phyloP scores from a whole-genome alignment of 2,797 vertebrate species.

The Phrynocephalus guinanensis region DNA sequence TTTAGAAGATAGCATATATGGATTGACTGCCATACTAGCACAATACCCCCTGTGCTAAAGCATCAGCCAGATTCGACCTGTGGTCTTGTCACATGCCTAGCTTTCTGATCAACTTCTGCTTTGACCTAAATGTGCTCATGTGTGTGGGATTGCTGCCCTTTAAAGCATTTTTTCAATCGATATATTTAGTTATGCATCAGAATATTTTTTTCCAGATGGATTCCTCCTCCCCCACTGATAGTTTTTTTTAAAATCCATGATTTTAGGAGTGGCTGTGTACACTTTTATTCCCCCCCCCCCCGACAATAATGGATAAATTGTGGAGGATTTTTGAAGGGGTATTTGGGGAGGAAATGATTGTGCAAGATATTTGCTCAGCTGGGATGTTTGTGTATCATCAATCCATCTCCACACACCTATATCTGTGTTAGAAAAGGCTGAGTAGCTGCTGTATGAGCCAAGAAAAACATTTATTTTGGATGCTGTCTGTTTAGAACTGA shows the following conservation, averaged over 20 bases:
- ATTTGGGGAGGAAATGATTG: not conserved
- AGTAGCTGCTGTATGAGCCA: constrained; percentile 59
- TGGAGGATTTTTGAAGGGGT: not conserved
- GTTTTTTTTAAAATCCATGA: too few species aligned
- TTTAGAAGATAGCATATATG: not conserved
- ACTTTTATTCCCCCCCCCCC: not conserved
- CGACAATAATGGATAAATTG: not conserved
- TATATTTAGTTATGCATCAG: not conserved
- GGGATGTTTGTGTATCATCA: constrained; percentile 44
- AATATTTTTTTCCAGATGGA: not conserved
- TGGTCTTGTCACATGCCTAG: not conserved
- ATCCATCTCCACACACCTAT: constrained; percentile 29
- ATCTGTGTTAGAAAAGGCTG: constrained; percentile 56
- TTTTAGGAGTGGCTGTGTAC: not conserved
- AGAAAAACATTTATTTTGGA: constrained; percentile 72
- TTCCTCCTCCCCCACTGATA: not conserved
- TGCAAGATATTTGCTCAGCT: constrained; percentile 40
- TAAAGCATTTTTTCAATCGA: not conserved
- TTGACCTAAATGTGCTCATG: too few species aligned
- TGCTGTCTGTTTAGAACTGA: constrained; percentile 65
- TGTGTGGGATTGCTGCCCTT: too few species aligned
- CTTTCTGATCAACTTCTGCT: not conserved
- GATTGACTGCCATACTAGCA: not conserved
- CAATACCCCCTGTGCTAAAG: not conserved
- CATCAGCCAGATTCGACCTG: not conserved